Evolutionary conservation across 2,797 vertebrate species (phyloP), one percentile per base, ranked within the genome.

Genomic region (Neosilurus hyrtlii): DNA sequence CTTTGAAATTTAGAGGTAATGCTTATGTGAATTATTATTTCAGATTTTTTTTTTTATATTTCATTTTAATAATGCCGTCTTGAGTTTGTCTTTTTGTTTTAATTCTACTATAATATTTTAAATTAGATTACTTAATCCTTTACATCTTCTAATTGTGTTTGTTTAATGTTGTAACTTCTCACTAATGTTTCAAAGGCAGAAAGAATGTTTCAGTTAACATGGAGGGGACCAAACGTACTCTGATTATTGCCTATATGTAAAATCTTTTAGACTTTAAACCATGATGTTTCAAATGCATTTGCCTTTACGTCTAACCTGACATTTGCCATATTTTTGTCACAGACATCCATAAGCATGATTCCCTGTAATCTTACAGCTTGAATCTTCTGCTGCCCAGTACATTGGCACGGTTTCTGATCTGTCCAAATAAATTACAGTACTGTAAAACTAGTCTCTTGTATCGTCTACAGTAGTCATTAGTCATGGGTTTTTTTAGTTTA

Each of bases 141-240:
- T 49, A 86, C 61, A 35, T 51, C n/a, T 83, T 65, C 30, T 73
- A 67, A 73, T 65, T 75, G 16, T 49, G 14, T 87, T 75, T 74
- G 68, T 70, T 77, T 86, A 74, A 51, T 79, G 35, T 79, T 72
- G 57, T 65, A 59, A 8, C 56, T 76, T 15, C 11, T 73, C 37
- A 72, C 12, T 66, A 62, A 75, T 18, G 18, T 67, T 67, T 82
- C 35, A 77, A 59, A 59, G 56, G 35, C 4, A 37, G n/a, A n/a
- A 11, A 15, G 61, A 66, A 66, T 57, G 67, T 65, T 74, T 74
- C 1, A 3, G n/a, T 76, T 49, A 59, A 26, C 61, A 56, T 18
- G 35, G 30, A 49, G 18, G 16, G 57, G 43, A 37, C 24, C 3
- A 24, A 24, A 35, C 10, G 15, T 15, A 61, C 43, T 56, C 26